Percentiles rank a stretch among this genome's conserved stretches.
Conservation (phyloP, 2,113 vertebrate genomes). For the Megaceryle torquata region DNA sequence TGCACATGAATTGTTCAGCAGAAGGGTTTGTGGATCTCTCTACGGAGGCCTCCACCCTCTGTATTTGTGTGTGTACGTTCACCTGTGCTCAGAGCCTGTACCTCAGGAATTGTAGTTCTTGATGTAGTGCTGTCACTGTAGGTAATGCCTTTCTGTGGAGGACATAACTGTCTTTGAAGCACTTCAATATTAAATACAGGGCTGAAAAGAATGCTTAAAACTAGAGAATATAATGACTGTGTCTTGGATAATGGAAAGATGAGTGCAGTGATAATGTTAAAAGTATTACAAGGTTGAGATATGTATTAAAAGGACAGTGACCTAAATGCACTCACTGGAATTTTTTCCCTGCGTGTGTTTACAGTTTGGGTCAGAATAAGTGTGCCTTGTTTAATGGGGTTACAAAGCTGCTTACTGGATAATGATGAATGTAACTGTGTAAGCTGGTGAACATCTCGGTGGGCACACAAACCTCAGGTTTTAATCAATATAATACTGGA, state of each 20-base stretch:
- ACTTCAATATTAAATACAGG: background rate
- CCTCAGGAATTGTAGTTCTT: background rate
- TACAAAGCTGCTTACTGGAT: background rate
- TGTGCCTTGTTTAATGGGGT: background rate
- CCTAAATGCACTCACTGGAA: background rate
- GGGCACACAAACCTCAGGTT: background rate
- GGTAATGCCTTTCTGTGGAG: background rate
- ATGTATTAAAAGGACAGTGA: background rate
- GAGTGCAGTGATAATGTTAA: background rate
- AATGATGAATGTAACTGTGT: background rate
- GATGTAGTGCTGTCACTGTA: background rate
- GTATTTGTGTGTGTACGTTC: background rate
- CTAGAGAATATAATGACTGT: background rate
- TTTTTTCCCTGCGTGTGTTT: background rate
- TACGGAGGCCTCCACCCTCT: rapidly evolving
- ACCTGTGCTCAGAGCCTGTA: rapidly evolving
- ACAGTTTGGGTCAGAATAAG: background rate
- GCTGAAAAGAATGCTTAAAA: background rate
- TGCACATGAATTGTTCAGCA: background rate
- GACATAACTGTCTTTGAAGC: background rate
- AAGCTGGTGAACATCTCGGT: background rate
- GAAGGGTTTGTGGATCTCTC: background rate
- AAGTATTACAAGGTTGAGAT: background rate
- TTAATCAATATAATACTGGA: background rate
- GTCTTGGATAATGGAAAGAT: background rate